Conservation (phyloP, 2,888 invertebrate genomes). For the Falcaria lacertinaria region DNA sequence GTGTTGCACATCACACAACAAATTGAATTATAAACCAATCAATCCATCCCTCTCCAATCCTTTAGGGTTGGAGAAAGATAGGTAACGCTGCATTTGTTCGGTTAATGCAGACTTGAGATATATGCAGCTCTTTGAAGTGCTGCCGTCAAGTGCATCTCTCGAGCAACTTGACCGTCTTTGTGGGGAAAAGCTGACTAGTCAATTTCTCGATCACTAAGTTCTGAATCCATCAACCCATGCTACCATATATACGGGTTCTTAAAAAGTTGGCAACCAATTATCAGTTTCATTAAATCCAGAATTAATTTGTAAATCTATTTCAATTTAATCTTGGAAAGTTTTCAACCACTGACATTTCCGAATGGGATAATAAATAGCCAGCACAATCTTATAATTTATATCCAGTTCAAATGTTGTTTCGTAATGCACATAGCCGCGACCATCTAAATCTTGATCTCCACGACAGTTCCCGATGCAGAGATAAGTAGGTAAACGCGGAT, state of each 20-base stretch:
- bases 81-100: conserved; percentile 39
- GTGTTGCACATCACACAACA: conserved; percentile 41
- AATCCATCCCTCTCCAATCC: conserved; percentile 53
- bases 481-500: conserved; percentile 34
- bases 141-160: conserved; percentile 46
- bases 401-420: conserved; percentile 23
- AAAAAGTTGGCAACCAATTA: conserved; percentile 5
- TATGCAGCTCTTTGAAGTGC: conserved; percentile 61
- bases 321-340: neutral
- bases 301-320: neutral
- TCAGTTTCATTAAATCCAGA: neutral
- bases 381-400: conserved; percentile 7
- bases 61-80: conserved; percentile 57
- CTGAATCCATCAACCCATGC: conserved; percentile 10
- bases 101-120: conserved; percentile 38
- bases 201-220: conserved; percentile 32
- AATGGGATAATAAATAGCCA: neutral
- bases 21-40: conserved; percentile 44
- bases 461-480: conserved; percentile 32
- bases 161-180: conserved; percentile 70
- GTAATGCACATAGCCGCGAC: conserved; percentile 36
- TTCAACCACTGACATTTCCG: neutral
- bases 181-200: conserved; percentile 45
- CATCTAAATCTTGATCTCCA: conserved; percentile 43
- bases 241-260: neutral